A percentile compares a stretch with the other conserved stretches of the same genome.
These are phyloP conservation scores for Drosophila melanica DNA, from an alignment of 1,140 invertebrate genomes.

Conservation along the genomic window DNA sequence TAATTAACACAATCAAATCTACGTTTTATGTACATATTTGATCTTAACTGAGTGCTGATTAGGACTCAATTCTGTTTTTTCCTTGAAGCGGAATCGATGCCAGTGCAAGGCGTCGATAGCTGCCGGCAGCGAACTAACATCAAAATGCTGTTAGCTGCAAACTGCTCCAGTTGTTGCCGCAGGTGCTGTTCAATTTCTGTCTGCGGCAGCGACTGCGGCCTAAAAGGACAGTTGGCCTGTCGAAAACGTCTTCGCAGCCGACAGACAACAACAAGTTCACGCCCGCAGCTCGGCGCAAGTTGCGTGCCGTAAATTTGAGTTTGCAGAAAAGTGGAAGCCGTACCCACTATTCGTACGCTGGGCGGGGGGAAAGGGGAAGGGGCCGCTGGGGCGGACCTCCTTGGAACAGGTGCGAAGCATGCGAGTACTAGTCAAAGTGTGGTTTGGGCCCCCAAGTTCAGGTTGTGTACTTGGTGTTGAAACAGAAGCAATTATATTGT, in stretches of 20 bases:
- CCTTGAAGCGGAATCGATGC: slow-evolving; percentile 21
- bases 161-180: slow-evolving; percentile 42
- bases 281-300: slow-evolving; percentile 57
- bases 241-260: slow-evolving; percentile 55
- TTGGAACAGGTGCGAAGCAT: slow-evolving; percentile 70
- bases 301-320: slow-evolving; percentile 75
- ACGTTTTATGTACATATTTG: slow-evolving; percentile 6
- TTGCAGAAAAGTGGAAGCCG: slow-evolving; percentile 43
- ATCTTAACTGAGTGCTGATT: slow-evolving; percentile 17
- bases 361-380: background rate
- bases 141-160: slow-evolving; percentile 53
- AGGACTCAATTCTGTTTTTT: slow-evolving; percentile 7
- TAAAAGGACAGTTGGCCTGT: slow-evolving; percentile 70
- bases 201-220: slow-evolving; percentile 39
- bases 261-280: slow-evolving; percentile 62
- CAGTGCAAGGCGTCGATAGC: slow-evolving; percentile 25
- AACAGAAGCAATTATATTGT: slow-evolving; percentile 77
- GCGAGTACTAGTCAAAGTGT: slow-evolving; percentile 9
- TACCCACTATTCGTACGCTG: slow-evolving; percentile 28
- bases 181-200: slow-evolving; percentile 69
- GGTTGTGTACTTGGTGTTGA: slow-evolving; percentile 63
- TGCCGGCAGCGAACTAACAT: slow-evolving; percentile 33
- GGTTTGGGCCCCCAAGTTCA: slow-evolving; percentile 33
- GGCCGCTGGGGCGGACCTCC: slow-evolving; percentile 12
- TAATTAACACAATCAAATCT: slow-evolving; percentile 1